Conservation (phyloP, 1,140 invertebrate species). For the silkworm (Bombyx mori) region DNA sequence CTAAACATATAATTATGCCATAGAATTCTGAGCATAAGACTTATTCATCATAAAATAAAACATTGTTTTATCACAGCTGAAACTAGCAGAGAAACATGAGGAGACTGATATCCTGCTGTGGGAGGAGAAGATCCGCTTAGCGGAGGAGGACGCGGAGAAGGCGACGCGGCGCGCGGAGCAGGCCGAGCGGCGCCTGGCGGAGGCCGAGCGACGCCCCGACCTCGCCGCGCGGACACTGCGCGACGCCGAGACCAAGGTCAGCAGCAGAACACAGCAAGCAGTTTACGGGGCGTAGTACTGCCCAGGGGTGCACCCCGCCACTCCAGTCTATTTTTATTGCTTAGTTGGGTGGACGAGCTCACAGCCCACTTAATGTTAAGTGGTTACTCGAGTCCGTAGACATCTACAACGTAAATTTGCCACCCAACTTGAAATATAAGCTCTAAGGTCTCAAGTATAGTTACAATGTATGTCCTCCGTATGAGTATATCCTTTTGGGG, state of each 20-base stretch:
- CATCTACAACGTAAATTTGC: too few species aligned
- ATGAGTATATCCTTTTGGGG: too few species aligned
- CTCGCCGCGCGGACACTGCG: conserved; percentile 17
- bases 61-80: conserved; percentile 67
- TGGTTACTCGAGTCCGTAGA: too few species aligned
- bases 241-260: conserved; percentile 4
- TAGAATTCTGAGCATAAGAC: background rate
- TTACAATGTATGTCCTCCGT: too few species aligned
- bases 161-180: conserved; percentile 74
- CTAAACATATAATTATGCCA: background rate
- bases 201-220: conserved; percentile 3
- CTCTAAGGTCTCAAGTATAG: too few species aligned
- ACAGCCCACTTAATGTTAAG: too few species aligned
- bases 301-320: too few species aligned
- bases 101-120: conserved; percentile 78
- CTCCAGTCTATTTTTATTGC: too few species aligned
- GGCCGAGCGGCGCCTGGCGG: conserved; percentile 65
- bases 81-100: conserved; percentile 76
- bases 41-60: background rate
- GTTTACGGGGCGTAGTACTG: too few species aligned
- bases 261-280: too few species aligned
- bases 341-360: too few species aligned
- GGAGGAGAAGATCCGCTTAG: conserved; percentile 79
- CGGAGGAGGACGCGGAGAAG: conserved; percentile 76
- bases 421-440: too few species aligned